phyloP scores from a whole-genome alignment of 2,797 vertebrate genomes.

The Percopsis omiscomaycus region DNA sequence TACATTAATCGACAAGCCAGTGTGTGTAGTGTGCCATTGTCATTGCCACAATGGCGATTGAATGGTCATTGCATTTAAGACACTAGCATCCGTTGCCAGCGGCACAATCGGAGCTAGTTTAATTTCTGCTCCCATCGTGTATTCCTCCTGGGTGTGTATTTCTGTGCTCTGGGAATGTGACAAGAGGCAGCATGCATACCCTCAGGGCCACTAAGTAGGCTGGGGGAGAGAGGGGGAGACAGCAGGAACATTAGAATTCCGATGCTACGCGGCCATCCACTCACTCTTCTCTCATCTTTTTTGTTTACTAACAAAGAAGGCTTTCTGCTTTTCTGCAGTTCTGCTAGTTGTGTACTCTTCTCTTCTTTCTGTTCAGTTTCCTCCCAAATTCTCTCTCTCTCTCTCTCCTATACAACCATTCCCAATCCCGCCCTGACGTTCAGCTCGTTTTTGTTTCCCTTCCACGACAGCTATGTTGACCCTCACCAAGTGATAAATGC shows the following conservation, averaged over 20 bases:
- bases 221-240: neutral
- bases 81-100: conserved; percentile 15
- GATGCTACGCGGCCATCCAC: neutral
- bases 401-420: neutral
- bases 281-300: neutral
- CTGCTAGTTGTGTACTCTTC: neutral
- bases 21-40: too few relatives aligned
- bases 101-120: conserved; percentile 31
- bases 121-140: conserved; percentile 3
- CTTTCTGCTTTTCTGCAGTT: conserved; percentile 4
- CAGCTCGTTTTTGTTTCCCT: conserved; percentile 13
- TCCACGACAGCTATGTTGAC: conserved; percentile 4
- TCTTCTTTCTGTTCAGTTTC: neutral
- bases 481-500: conserved; percentile 47
- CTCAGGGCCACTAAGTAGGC: conserved; percentile 51
- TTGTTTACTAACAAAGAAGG: too few relatives aligned
- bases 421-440: too few relatives aligned
- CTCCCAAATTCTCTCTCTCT: neutral
- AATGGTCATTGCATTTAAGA: conserved; percentile 33
- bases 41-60: neutral
- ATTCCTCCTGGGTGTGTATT: conserved; percentile 33
- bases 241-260: conserved; percentile 64
- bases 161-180: conserved; percentile 21
- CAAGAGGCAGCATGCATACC: conserved; percentile 54
- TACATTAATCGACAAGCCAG: too few relatives aligned